phyloP scores from a whole-genome alignment of 2,113 vertebrate species.

The Antechinus flavipes region DNA sequence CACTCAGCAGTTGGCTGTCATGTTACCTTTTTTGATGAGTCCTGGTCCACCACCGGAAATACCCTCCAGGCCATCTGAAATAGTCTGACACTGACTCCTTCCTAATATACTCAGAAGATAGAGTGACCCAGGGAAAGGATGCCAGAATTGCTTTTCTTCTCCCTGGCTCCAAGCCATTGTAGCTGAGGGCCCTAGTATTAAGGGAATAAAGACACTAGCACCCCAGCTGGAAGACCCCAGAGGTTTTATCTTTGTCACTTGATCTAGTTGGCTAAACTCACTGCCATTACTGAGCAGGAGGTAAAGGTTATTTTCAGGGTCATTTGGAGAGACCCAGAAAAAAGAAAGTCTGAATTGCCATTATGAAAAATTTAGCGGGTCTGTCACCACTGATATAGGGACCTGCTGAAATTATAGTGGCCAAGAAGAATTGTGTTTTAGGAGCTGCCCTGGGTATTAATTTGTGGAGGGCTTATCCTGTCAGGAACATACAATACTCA shows the following conservation, averaged over 20 bases:
- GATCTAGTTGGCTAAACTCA: not conserved
- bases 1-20: not conserved
- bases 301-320: conserved; percentile 59
- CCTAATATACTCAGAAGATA: not conserved
- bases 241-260: not conserved
- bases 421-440: conserved; percentile 65
- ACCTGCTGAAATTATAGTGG: conserved; percentile 55
- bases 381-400: conserved; percentile 52
- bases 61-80: not conserved
- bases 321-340: not conserved
- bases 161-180: too few relatives aligned
- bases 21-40: not conserved
- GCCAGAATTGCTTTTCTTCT: not conserved
- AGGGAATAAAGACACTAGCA: accelerated
- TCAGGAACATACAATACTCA: conserved; percentile 60
- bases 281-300: conserved; percentile 36
- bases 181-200: not conserved
- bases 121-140: not conserved
- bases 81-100: not conserved
- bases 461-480: conserved; percentile 71
- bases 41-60: not conserved
- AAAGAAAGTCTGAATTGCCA: conserved; percentile 52
- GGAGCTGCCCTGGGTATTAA: conserved; percentile 74
- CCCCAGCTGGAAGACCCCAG: not conserved
- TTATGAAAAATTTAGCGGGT: conserved; percentile 42